Percentiles rank a stretch among this genome's conserved stretches.
These are phyloP conservation scores for Sceliomorpha sp. DNA, from an alignment of 2,888 invertebrate species.

Conservation along the genomic window DNA sequence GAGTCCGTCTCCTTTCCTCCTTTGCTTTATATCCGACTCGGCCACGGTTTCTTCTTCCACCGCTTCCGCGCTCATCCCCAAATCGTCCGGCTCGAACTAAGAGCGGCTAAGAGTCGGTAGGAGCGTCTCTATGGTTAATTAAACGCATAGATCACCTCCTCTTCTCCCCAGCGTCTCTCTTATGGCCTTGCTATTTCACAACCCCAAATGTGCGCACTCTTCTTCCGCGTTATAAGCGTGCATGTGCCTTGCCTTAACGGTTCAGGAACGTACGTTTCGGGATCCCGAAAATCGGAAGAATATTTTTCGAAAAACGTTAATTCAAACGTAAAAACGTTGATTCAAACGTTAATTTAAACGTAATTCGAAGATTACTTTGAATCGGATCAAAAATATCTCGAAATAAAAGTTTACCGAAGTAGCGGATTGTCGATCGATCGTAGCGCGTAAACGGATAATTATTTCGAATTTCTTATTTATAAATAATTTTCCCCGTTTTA, in stretches of 20 bases:
- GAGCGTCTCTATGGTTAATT: slow-evolving; percentile 79
- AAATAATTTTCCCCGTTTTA: too few species aligned
- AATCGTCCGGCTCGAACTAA: slow-evolving; percentile 70
- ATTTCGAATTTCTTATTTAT: too few species aligned
- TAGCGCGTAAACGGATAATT: too few species aligned
- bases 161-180: slow-evolving; percentile 54
- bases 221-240: slow-evolving; percentile 62
- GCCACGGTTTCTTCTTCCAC: slow-evolving; percentile 46
- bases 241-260: slow-evolving; percentile 51
- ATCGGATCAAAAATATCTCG: too few species aligned
- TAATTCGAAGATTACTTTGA: too few species aligned
- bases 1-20: slow-evolving; percentile 39
- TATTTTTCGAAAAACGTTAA: too few species aligned
- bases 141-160: slow-evolving; percentile 78
- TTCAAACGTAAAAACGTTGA: too few species aligned
- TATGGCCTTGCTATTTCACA: slow-evolving; percentile 49
- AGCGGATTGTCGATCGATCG: too few species aligned
- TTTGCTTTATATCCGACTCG: slow-evolving; percentile 45
- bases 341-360: too few species aligned
- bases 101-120: slow-evolving; percentile 75
- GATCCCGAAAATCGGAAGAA: too few species aligned
- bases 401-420: too few species aligned
- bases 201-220: slow-evolving; percentile 54
- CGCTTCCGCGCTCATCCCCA: slow-evolving; percentile 57
- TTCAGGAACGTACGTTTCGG: slow-evolving; percentile 53